phyloP scores from a whole-genome alignment of 1,140 invertebrate genomes.

The Papilio xuthus region DNA sequence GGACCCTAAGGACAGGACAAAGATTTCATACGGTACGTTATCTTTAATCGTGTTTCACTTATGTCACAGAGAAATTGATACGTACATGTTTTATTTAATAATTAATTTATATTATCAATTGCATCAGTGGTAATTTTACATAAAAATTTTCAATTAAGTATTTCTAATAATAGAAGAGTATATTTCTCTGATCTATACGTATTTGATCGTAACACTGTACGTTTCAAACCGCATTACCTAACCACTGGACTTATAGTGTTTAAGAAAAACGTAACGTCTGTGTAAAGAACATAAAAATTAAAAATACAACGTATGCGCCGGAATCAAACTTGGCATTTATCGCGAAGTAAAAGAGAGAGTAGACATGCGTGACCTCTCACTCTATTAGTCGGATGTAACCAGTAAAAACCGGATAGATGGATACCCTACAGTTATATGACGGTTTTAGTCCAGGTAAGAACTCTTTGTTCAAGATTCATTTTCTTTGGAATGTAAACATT shows the following conservation, averaged over 20 bases:
- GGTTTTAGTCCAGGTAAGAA: background rate
- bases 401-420: conserved; percentile 27
- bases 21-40: background rate
- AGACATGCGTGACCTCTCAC: background rate
- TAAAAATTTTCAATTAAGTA: too few species aligned
- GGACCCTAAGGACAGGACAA: too few species aligned
- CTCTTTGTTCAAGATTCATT: background rate
- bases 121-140: too few species aligned
- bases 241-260: too few species aligned
- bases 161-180: too few species aligned
- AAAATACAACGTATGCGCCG: background rate
- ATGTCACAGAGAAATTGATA: background rate
- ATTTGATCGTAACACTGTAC: too few species aligned
- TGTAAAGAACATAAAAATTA: background rate
- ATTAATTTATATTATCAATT: too few species aligned
- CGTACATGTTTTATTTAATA: background rate
- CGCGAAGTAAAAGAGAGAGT: background rate
- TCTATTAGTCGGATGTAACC: conserved; percentile 27
- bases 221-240: too few species aligned
- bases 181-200: too few species aligned
- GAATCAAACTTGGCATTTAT: conserved; percentile 19
- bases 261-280: background rate
- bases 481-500: background rate
- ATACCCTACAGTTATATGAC: conserved; percentile 15
- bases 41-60: background rate